Evolutionary conservation across 2,888 invertebrate genomes (phyloP), one percentile per base, ranked within the genome.

Genomic region (Hemithea aestivaria): DNA sequence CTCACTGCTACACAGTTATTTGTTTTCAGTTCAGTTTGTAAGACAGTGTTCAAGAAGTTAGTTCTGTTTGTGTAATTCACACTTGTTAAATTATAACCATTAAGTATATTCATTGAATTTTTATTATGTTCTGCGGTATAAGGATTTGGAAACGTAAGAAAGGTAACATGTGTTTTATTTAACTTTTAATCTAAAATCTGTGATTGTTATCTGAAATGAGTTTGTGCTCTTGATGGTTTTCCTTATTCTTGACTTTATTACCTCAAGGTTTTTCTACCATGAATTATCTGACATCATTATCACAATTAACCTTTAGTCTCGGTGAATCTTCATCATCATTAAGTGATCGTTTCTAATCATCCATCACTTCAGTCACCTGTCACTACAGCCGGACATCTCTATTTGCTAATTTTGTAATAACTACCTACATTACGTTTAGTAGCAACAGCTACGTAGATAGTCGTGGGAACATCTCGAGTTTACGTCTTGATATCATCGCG

Each of bases 1-100:
- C 56, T 63, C 60, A 69, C 70, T 59, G 32, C 24, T 20, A 20
- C 29, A 12, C 32, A 27, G 20, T 20, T 62, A 60, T 63, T 70
- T 71, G 68, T 77, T 73, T 71, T 66, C 56, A 71, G 66, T 77
- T 79, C 82, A 81, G 83, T 81, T 58, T 68, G 63, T 58, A 66
- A 72, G 72, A 74, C 69, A 75, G 63, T 71, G 77, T 64, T 68
- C 64, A 56, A 57, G 61, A 62, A 60, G 75, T 63, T 64, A 71
- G 77, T 66, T 56, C 65, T 60, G 62, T 62, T 16, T 16, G 16
- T 5, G 9, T 20, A 8, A 4, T 16, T 16, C 5, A 5, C 16
- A 16, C 16, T 16, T 16, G 16, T 16, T 16, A 16, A n/a, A n/a
- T n/a, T n/a, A 4, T 16, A 16, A 16, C 5, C 5, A 16, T 16